These are phyloP conservation scores for Dinoponera quadriceps DNA, from an alignment of 1,140 invertebrate genomes.

Conservation along the genomic window DNA sequence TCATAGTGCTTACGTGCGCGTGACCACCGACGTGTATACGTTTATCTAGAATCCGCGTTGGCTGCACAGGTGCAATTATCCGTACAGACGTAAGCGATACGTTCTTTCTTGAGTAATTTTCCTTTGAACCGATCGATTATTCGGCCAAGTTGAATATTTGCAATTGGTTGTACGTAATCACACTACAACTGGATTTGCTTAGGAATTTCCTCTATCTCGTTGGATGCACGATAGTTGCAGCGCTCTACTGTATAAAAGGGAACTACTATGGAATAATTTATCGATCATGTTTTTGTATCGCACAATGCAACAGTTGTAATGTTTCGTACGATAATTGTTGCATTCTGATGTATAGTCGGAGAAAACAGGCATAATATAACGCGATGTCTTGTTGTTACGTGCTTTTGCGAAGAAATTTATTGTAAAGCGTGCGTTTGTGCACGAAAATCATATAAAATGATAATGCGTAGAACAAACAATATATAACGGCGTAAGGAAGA, in stretches of 20 bases:
- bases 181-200: not conserved
- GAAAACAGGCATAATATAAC: not conserved
- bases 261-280: too few relatives aligned
- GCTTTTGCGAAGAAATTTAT: not conserved
- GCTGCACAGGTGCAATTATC: conserved; percentile 67
- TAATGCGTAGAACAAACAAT: not conserved
- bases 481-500: conserved; percentile 54
- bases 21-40: conserved; percentile 50
- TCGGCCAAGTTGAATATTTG: conserved; percentile 22
- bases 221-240: not conserved
- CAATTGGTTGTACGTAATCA: conserved; percentile 21
- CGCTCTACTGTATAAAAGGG: too few relatives aligned
- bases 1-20: conserved; percentile 64
- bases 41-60: conserved; percentile 49
- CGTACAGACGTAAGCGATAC: conserved; percentile 42
- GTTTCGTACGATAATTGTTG: too few relatives aligned
- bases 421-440: not conserved
- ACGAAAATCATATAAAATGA: conserved; percentile 7
- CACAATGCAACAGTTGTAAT: too few relatives aligned
- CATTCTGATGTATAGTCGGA: too few relatives aligned
- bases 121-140: conserved; percentile 32
- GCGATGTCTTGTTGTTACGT: not conserved
- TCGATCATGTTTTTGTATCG: too few relatives aligned
- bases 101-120: conserved; percentile 47
- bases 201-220: not conserved